Evolutionary conservation across 2,888 invertebrate genomes (phyloP).

Genomic region (Eupithecia subumbrata): DNA sequence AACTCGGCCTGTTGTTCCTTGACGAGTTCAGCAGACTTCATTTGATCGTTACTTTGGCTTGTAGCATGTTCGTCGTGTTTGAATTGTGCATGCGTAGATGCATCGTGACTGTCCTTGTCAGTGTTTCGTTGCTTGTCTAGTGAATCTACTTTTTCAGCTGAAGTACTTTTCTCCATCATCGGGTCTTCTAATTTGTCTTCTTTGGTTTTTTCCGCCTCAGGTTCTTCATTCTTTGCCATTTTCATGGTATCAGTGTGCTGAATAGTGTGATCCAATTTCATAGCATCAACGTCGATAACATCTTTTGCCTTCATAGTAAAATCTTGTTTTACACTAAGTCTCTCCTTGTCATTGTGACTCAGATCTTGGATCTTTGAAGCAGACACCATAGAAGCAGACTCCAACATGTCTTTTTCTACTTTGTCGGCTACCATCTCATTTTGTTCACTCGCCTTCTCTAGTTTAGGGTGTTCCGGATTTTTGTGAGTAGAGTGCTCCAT

Average conservation of each 20-base stretch:
- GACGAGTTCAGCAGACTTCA: constrained; percentile 32
- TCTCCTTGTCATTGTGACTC: constrained; percentile 26
- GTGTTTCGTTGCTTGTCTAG: constrained; percentile 25
- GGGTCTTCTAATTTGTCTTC: constrained; percentile 6
- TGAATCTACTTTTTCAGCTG: constrained; percentile 30
- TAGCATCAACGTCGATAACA: constrained; percentile 14
- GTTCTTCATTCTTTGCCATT: constrained; percentile 33
- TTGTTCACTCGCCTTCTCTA: constrained; percentile 40
- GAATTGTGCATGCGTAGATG: constrained; percentile 7
- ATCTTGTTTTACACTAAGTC: constrained; percentile 16
- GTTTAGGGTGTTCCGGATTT: constrained; percentile 20
- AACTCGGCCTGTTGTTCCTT: constrained; percentile 11
- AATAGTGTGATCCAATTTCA: constrained; percentile 11
- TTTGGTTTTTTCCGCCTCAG: constrained; percentile 24
- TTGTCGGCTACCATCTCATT: constrained; percentile 26
- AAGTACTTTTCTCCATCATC: neutral
- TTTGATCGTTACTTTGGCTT: constrained; percentile 18
- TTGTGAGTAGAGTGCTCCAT: neutral
- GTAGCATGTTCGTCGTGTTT: constrained; percentile 17
- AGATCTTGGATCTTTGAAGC: constrained; percentile 45
- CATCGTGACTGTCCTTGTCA: constrained; percentile 10
- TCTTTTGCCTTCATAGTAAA: constrained; percentile 15
- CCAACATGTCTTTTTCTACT: constrained; percentile 46
- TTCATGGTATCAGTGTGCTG: constrained; percentile 28
- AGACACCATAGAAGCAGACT: constrained; percentile 49